These are phyloP conservation scores for Eulemur coronatus DNA, from an alignment of 2,797 vertebrate species.

Conservation along the genomic window DNA sequence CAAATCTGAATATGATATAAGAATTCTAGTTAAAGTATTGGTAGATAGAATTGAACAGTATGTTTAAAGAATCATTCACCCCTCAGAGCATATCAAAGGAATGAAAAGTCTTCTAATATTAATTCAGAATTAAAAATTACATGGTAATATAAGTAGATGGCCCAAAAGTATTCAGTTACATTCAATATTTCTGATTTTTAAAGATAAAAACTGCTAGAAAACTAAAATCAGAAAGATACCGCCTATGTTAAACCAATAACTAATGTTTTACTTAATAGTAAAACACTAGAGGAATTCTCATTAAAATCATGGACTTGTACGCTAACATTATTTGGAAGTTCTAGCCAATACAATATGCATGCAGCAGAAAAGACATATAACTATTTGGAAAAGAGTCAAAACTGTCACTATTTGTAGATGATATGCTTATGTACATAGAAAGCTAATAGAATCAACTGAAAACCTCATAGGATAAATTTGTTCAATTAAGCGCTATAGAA, in stretches of 20 bases:
- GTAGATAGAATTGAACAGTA: neutral
- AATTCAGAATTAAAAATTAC: neutral
- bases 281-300: neutral
- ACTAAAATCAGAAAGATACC: neutral
- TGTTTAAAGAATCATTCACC: neutral
- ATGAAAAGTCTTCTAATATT: neutral
- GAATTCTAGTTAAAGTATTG: neutral
- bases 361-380: constrained; percentile 31
- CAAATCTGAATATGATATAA: constrained; percentile 9
- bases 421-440: neutral
- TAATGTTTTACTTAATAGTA: constrained; percentile 6
- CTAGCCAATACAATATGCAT: neutral
- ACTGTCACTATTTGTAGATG: neutral
- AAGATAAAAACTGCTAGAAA: neutral
- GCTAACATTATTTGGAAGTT: neutral
- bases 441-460: constrained; percentile 19
- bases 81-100: neutral
- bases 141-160: neutral
- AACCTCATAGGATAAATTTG: neutral
- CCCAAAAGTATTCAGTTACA: neutral
- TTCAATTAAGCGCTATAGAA: neutral
- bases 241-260: neutral
- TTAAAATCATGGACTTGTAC: neutral
- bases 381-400: neutral
- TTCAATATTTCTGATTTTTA: constrained; percentile 17